Evolutionary conservation across 1,140 invertebrate species (phyloP).

Genomic region (Megathymus violae): DNA sequence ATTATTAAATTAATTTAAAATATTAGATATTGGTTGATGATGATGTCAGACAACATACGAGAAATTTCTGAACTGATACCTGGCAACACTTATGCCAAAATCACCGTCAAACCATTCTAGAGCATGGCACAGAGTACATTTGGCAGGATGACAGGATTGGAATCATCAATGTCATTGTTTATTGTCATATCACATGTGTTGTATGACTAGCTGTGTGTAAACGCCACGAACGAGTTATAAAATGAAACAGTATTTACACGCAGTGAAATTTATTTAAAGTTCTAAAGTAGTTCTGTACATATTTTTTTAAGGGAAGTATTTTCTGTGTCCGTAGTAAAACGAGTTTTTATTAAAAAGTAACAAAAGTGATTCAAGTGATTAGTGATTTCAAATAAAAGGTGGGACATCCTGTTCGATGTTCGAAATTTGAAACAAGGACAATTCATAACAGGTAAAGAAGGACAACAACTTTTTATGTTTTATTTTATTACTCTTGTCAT

Average conservation of each 20-base stretch:
- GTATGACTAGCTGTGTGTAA: slow-evolving; percentile 3
- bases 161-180: slow-evolving; percentile 12
- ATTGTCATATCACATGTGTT: slow-evolving; percentile 24
- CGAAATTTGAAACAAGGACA: slow-evolving; percentile 49
- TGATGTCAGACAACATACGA: too few species aligned
- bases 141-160: too few species aligned
- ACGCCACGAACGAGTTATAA: slow-evolving; percentile 37
- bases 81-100: too few species aligned
- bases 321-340: background rate
- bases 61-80: too few species aligned
- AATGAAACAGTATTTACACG: slow-evolving; percentile 12
- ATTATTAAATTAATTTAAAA: too few species aligned
- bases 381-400: slow-evolving; percentile 27
- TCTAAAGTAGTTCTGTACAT: background rate
- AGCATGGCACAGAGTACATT: too few species aligned
- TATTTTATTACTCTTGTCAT: background rate
- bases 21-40: too few species aligned
- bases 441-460: slow-evolving; percentile 38
- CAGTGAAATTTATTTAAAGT: slow-evolving; percentile 1
- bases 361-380: slow-evolving; percentile 22
- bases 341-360: slow-evolving; percentile 1
- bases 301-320: background rate
- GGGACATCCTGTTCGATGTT: slow-evolving; percentile 44
- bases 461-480: slow-evolving; percentile 29
- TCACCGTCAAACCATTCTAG: too few species aligned